A percentile compares a stretch with the other conserved stretches of the same genome.
phyloP scores from a whole-genome alignment of 2,113 vertebrate genomes.

The Arvicanthis niloticus region DNA sequence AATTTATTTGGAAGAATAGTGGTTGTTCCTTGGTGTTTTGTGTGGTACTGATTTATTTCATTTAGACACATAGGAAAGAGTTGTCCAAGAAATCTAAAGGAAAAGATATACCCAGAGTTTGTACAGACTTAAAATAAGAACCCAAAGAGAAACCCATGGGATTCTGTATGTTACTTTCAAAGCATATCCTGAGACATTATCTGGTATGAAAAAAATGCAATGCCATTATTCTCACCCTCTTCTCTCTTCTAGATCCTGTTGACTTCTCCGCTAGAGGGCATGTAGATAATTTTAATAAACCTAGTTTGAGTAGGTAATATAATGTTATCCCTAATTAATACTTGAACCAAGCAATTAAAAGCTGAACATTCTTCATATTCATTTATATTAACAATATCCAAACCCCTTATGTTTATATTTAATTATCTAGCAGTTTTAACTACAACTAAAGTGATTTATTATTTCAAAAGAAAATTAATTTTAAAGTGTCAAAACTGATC shows the following conservation, averaged over 20 bases:
- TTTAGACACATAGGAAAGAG: not conserved
- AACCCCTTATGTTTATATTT: not conserved
- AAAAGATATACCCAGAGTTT: too few species aligned
- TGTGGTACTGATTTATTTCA: not conserved
- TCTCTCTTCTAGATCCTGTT: not conserved
- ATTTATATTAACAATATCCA: not conserved
- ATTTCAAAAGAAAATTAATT: not conserved
- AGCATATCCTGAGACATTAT: not conserved
- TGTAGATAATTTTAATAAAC: not conserved
- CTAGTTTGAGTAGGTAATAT: not conserved
- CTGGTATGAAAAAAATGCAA: not conserved
- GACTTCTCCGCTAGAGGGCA: not conserved
- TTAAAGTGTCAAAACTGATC: not conserved
- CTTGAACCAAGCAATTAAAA: not conserved
- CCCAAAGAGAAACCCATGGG: not conserved
- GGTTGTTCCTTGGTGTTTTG: accelerated
- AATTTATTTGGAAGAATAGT: not conserved
- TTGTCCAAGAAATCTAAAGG: accelerated
- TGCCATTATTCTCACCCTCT: not conserved
- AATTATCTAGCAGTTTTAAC: not conserved
- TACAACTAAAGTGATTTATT: not conserved
- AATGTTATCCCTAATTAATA: not conserved
- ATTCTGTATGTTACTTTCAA: not conserved
- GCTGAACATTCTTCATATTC: not conserved
- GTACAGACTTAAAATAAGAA: not conserved